phyloP scores from a whole-genome alignment of 1,140 invertebrate species.

The Drosophila bipectinata region DNA sequence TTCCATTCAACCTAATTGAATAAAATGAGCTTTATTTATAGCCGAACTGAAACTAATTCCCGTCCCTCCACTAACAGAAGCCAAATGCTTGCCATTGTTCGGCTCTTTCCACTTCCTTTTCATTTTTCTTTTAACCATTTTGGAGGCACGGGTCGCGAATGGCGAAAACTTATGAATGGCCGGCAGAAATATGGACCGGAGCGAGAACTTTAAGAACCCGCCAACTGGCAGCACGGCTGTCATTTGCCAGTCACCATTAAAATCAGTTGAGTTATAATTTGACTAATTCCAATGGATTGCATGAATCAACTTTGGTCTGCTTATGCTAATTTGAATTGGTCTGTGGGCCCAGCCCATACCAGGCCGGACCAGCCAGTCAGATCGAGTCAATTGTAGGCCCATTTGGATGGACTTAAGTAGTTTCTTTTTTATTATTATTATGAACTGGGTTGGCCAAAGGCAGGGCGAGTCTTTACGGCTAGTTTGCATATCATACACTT shows the following conservation, averaged over 20 bases:
- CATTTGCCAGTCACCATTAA: slow-evolving; percentile 52
- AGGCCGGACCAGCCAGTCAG: slow-evolving; percentile 12
- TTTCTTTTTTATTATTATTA: slow-evolving; percentile 58
- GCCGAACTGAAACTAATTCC: slow-evolving; percentile 39
- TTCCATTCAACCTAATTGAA: slow-evolving; percentile 44
- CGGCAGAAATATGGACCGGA: slow-evolving; percentile 13
- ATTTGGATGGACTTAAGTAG: slow-evolving; percentile 61
- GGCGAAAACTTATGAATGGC: slow-evolving; percentile 47
- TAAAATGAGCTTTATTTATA: slow-evolving; percentile 36
- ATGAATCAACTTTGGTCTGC: slow-evolving; percentile 66
- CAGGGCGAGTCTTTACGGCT: slow-evolving; percentile 42
- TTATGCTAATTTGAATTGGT: slow-evolving; percentile 71
- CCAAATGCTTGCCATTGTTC: slow-evolving; percentile 41
- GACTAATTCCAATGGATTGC: slow-evolving; percentile 71
- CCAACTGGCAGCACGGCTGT: slow-evolving; percentile 10
- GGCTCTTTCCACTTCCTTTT: slow-evolving; percentile 35
- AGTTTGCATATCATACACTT: slow-evolving; percentile 36
- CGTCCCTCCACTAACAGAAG: slow-evolving; percentile 34
- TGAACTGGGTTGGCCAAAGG: slow-evolving; percentile 53
- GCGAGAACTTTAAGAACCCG: slow-evolving; percentile 13
- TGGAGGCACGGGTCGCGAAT: slow-evolving; percentile 35
- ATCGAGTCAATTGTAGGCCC: slow-evolving; percentile 55
- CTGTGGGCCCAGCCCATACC: neutral
- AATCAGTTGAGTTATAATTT: slow-evolving; percentile 71
- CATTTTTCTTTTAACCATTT: slow-evolving; percentile 2